Percentiles rank a stretch among this genome's conserved stretches.
phyloP scores from a whole-genome alignment of 2,113 vertebrate genomes.

The Perca fluviatilis region DNA sequence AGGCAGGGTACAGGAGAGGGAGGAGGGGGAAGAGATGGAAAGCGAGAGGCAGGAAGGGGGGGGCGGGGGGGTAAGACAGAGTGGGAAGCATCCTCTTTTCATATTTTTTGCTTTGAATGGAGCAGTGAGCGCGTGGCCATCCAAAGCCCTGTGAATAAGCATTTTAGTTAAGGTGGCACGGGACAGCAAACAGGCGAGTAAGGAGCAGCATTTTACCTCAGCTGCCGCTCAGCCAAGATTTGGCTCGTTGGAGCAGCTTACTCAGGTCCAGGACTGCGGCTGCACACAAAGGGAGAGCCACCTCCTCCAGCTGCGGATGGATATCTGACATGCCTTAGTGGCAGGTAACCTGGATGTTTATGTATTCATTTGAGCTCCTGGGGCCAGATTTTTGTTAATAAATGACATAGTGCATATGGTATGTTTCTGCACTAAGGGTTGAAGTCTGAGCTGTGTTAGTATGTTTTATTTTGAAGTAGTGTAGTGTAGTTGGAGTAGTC shows the following conservation, averaged over 20 bases:
- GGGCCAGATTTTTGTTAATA: conserved; percentile 25
- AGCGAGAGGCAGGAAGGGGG: conserved; percentile 34
- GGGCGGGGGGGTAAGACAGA: conserved; percentile 37
- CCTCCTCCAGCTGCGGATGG: conserved; percentile 58
- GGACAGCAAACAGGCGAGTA: conserved; percentile 21
- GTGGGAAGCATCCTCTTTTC: conserved; percentile 67
- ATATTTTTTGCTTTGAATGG: conserved; percentile 61
- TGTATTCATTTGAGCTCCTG: background rate
- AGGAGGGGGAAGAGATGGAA: conserved; percentile 57
- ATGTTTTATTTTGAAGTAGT: conserved; percentile 26
- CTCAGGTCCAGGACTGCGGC: conserved; percentile 52
- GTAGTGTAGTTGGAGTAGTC: background rate
- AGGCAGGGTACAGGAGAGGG: conserved; percentile 45
- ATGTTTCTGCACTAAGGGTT: background rate
- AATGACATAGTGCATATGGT: background rate
- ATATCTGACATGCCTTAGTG: conserved; percentile 58
- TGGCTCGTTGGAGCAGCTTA: conserved; percentile 43
- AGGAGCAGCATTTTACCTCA: conserved; percentile 57
- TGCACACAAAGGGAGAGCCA: conserved; percentile 61
- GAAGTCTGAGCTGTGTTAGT: background rate
- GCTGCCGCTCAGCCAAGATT: conserved; percentile 35
- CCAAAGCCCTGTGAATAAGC: conserved; percentile 46
- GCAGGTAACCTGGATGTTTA: conserved; percentile 62
- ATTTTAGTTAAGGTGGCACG: conserved; percentile 38
- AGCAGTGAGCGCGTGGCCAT: conserved; percentile 33